These are phyloP conservation scores for Pecten maximus DNA, from an alignment of 2,888 invertebrate species.

Conservation along the genomic window DNA sequence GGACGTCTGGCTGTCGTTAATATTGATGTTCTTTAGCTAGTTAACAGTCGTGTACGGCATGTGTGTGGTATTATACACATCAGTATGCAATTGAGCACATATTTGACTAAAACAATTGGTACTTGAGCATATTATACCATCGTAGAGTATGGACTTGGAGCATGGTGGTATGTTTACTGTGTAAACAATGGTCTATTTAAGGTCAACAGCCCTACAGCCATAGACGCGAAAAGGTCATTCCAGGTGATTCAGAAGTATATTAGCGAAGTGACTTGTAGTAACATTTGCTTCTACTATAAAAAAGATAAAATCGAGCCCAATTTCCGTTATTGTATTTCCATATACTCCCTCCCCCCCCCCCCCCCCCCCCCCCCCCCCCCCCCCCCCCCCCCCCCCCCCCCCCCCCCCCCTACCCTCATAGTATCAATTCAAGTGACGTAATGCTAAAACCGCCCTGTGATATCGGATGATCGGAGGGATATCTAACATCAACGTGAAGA, in stretches of 20 bases:
- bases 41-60: neutral
- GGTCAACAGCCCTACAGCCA: neutral
- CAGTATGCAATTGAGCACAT: neutral
- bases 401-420: too few relatives aligned
- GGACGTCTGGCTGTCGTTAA: neutral
- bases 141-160: neutral
- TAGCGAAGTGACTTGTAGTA: too few relatives aligned
- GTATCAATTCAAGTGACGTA: neutral
- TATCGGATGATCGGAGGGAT: neutral
- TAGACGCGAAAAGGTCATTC: neutral
- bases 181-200: neutral
- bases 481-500: neutral
- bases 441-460: neutral
- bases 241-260: neutral
- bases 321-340: too few relatives aligned
- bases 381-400: too few relatives aligned
- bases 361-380: too few relatives aligned
- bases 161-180: neutral
- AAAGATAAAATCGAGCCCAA: too few relatives aligned
- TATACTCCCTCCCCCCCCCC: too few relatives aligned
- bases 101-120: neutral
- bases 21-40: neutral
- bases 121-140: neutral
- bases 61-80: neutral
- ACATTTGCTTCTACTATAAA: too few relatives aligned